These are phyloP conservation scores for Prosapia bicincta DNA, from an alignment of 2,888 invertebrate genomes.

Conservation along the genomic window DNA sequence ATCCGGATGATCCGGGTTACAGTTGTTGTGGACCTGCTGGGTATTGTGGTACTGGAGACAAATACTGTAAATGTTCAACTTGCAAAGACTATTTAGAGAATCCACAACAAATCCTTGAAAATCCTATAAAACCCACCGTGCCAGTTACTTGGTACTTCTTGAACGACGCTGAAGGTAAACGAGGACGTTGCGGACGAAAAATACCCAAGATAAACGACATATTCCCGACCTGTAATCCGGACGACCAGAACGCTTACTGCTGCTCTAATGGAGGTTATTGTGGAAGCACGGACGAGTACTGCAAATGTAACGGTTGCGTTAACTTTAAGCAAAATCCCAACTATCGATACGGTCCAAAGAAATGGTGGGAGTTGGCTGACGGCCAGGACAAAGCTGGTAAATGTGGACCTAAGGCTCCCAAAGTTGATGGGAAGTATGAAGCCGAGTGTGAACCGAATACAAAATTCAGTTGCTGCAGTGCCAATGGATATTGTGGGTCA, in stretches of 20 bases:
- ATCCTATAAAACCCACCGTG: constrained; percentile 31
- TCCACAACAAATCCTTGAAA: constrained; percentile 27
- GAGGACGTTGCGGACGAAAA: constrained; percentile 31
- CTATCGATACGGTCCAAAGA: constrained; percentile 19
- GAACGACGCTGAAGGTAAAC: constrained; percentile 29
- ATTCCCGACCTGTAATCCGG: constrained; percentile 32
- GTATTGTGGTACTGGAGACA: constrained; percentile 32
- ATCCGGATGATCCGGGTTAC: constrained; percentile 35
- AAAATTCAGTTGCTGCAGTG: constrained; percentile 25
- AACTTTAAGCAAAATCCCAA: constrained; percentile 29
- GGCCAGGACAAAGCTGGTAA: constrained; percentile 17
- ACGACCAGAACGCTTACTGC: constrained; percentile 30
- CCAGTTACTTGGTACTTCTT: constrained; percentile 31
- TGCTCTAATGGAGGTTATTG: constrained; percentile 34
- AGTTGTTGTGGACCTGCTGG: constrained; percentile 32
- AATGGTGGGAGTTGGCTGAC: constrained; percentile 23
- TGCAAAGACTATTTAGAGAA: constrained; percentile 31
- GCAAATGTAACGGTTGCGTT: constrained; percentile 31
- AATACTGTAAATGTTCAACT: constrained; percentile 32
- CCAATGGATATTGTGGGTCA: constrained; percentile 23
- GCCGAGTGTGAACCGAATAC: constrained; percentile 27
- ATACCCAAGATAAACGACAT: constrained; percentile 28
- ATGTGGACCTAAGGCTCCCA: constrained; percentile 26
- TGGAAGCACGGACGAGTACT: constrained; percentile 25
- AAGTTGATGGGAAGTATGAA: constrained; percentile 20